A percentile compares a stretch with the other conserved stretches of the same genome.
Conservation (phyloP, 2,113 vertebrate genomes). For the Nipponia nippon region DNA sequence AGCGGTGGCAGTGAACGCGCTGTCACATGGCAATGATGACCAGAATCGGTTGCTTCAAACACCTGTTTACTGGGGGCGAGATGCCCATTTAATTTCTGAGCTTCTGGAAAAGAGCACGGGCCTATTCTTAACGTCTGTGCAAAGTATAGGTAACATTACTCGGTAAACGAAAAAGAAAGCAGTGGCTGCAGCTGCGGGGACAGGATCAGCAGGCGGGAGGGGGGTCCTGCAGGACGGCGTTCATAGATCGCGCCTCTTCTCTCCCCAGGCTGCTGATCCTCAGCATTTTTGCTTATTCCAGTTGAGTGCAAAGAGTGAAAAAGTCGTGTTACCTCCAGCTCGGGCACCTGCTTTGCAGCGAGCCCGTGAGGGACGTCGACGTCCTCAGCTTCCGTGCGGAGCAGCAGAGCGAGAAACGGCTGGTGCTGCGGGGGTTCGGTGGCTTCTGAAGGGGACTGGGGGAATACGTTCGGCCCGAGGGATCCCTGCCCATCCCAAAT, state of each 20-base stretch:
- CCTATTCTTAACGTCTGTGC: fast-evolving
- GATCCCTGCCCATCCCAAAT: background rate
- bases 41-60: background rate
- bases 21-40: fast-evolving
- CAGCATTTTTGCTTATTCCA: background rate
- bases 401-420: background rate
- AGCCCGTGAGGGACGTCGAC: background rate
- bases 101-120: background rate
- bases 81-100: background rate
- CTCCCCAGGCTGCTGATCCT: background rate
- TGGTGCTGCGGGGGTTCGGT: background rate
- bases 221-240: fast-evolving
- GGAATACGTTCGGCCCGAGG: background rate
- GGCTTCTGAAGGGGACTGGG: fast-evolving
- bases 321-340: background rate
- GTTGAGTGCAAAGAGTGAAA: background rate
- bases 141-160: fast-evolving
- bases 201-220: fast-evolving
- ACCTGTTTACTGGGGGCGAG: background rate
- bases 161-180: background rate
- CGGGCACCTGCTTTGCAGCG: background rate
- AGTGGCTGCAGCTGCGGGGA: background rate
- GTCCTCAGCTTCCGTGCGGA: background rate
- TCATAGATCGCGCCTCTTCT: background rate
- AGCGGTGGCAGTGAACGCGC: background rate